A percentile compares a stretch with the other conserved stretches of the same genome.
Evolutionary conservation across 2,888 invertebrate genomes (phyloP).

Genomic region (Cephus pulcher): DNA sequence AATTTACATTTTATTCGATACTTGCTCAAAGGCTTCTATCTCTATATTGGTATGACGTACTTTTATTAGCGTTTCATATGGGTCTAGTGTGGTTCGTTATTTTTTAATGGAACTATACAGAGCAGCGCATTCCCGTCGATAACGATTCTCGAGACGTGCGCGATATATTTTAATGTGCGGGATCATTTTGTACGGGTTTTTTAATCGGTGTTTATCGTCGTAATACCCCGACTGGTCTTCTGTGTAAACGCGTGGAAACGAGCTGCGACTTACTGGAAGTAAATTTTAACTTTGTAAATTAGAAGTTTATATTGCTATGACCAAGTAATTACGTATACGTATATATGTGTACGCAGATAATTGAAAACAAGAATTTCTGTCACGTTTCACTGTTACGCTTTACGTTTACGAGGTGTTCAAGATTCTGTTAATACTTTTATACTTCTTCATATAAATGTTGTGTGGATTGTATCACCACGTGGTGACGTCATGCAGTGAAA

Average conservation of each 20-base stretch:
- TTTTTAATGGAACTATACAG: not conserved
- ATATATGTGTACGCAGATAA: not conserved
- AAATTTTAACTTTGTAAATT: not conserved
- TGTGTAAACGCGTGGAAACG: not conserved
- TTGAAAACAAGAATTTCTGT: not conserved
- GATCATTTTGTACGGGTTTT: not conserved
- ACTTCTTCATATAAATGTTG: not conserved
- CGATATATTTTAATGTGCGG: not conserved
- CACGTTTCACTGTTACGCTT: not conserved
- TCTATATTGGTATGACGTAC: not conserved
- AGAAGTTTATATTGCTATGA: not conserved
- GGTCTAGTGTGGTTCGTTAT: not conserved
- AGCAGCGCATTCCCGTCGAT: not conserved
- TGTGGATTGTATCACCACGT: not conserved
- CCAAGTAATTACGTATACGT: not conserved
- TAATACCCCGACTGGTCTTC: not conserved
- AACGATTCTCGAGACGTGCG: not conserved
- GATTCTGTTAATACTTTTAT: not conserved
- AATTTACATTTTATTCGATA: not conserved
- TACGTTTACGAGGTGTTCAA: not conserved
- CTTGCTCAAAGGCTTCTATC: not conserved
- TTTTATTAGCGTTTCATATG: not conserved
- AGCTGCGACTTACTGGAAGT: not conserved
- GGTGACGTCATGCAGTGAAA: not conserved
- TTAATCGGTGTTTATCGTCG: not conserved